Base-by-base conservation (phyloP, 2,113 vertebrate genomes). In the Melanerpes aurifrons region DNA sequence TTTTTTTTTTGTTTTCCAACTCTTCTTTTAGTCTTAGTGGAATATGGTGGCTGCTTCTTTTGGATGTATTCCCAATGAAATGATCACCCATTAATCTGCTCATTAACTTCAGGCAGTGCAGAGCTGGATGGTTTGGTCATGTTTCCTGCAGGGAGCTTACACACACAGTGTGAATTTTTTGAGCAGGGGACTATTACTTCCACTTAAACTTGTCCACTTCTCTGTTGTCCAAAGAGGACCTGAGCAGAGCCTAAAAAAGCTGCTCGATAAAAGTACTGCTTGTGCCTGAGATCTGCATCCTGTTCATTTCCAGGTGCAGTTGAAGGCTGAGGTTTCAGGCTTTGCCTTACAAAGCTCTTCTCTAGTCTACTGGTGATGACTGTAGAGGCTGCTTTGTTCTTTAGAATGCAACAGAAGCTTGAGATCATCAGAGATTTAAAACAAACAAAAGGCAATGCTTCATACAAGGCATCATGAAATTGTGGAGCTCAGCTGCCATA, bases 161-260 rank as follows among this genome's bases (percentile, higher is more conserved):
- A 12, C 3, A 5, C 16, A 12, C 6, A 32, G 37, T 15, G 32
- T 17, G 21, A 70, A n/a, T n/a, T 50, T 40, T 59, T 21, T 15
- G n/a, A 73, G 29, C 35, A 4, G 4, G 16, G 56, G 28, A 5
- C 37, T 35, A 7, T 18, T 8, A 13, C 19, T 63, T 85, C 47
- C 16, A 4, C 18, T 10, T 31, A 4, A 0, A 40, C 1, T 0
- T 73, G 45, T 37, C 70, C 24, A 10, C 1, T 4, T 32, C 35
- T 58, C 14, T 54, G 25, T 48, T 20, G 35, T 26, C 56, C 43
- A 70, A 53, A 4, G 22, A 69, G 43, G 19, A 53, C 29, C n/a
- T 26, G 61, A 85, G 29, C 29, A 58, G 45, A 69, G 43, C 47
- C 15, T 64, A 32, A 43, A 5, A 70, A 69, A 57, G 35, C 47